phyloP scores from a whole-genome alignment of 1,140 invertebrate genomes.

The Asbolus verrucosus region DNA sequence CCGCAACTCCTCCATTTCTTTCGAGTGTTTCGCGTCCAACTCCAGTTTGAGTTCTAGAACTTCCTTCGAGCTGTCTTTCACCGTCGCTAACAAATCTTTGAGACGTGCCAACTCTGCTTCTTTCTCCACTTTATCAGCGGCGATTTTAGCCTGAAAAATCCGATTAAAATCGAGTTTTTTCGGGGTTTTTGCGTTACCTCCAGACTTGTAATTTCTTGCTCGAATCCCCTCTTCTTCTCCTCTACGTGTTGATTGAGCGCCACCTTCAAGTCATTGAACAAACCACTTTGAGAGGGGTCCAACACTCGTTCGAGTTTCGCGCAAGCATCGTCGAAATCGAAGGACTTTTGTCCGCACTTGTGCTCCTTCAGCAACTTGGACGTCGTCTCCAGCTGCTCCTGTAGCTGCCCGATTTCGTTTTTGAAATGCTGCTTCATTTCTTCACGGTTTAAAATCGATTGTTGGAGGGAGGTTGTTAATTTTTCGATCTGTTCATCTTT shows the following conservation, averaged over 20 bases:
- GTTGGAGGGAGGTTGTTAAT: conserved; percentile 72
- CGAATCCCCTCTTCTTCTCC: conserved; percentile 4
- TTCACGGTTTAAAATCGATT: conserved; percentile 70
- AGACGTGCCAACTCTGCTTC: conserved; percentile 66
- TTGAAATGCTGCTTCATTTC: conserved; percentile 72
- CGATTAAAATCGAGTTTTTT: conserved; percentile 53
- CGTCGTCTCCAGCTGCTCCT: conserved; percentile 63
- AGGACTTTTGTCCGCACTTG: conserved; percentile 1
- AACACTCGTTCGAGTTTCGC: background rate
- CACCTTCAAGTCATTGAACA: background rate
- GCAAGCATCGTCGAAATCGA: conserved; percentile 21
- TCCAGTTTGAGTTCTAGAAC: conserved; percentile 69
- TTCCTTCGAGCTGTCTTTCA: conserved; percentile 68
- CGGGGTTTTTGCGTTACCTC: background rate
- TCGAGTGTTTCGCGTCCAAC: conserved; percentile 73
- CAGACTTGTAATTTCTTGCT: conserved; percentile 43
- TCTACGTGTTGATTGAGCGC: background rate
- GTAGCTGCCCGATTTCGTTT: conserved; percentile 72
- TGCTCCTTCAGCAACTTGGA: conserved; percentile 50
- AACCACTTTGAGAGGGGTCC: background rate
- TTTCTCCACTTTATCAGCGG: conserved; percentile 64
- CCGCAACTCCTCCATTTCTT: conserved; percentile 81
- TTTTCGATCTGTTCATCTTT: conserved; percentile 72
- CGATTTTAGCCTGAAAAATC: conserved; percentile 56
- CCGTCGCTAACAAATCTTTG: conserved; percentile 65